These are phyloP conservation scores for Neolamprologus ventralis DNA, from an alignment of 2,113 vertebrate species.

Conservation along the genomic window DNA sequence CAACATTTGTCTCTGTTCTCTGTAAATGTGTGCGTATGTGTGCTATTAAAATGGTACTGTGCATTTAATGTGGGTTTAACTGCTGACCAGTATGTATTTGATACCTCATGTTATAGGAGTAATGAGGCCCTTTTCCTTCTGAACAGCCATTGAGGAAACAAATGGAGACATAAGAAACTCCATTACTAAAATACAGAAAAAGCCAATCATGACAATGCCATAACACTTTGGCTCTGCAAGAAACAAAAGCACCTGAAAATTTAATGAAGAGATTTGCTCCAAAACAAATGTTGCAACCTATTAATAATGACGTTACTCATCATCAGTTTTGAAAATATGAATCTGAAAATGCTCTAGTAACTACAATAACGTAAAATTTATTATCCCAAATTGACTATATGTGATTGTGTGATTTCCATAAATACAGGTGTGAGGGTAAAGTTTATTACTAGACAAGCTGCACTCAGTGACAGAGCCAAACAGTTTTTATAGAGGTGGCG, in stretches of 20 bases:
- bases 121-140: neutral
- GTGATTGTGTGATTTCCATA: neutral
- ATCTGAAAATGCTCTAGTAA: neutral
- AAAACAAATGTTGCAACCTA: neutral
- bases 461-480: neutral
- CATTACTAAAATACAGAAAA: neutral
- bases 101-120: neutral
- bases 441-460: neutral
- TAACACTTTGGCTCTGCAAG: neutral
- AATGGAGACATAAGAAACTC: neutral
- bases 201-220: neutral
- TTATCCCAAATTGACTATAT: neutral
- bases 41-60: neutral
- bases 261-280: neutral
- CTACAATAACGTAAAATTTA: neutral
- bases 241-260: neutral
- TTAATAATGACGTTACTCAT: neutral
- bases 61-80: neutral
- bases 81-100: neutral
- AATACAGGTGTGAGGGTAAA: neutral
- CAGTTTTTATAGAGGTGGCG: neutral
- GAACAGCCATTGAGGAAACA: neutral
- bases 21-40: neutral
- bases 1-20: constrained; percentile 2
- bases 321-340: neutral